Conservation (phyloP, 2,888 invertebrate species). For the Tenthredo amoena region DNA sequence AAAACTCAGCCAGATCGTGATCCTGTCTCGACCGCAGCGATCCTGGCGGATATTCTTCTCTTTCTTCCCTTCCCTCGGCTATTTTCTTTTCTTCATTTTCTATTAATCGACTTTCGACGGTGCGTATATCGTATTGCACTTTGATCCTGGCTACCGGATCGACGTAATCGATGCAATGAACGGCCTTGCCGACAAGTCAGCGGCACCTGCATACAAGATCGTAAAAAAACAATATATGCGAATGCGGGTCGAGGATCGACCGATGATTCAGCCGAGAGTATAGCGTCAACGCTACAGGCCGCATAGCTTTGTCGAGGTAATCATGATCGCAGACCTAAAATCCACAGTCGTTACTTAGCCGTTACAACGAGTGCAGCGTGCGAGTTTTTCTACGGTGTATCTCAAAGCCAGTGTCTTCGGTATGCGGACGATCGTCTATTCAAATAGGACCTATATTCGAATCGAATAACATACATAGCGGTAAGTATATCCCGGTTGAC, state of each 20-base stretch:
- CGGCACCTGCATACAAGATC: neutral
- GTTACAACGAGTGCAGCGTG: neutral
- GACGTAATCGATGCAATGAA: neutral
- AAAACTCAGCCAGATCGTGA: neutral
- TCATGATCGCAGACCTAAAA: neutral
- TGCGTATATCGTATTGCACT: neutral
- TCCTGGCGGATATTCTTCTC: constrained; percentile 3
- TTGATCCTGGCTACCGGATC: neutral
- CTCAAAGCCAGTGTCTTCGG: neutral
- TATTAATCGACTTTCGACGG: neutral
- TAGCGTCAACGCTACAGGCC: neutral
- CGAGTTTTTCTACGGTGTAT: neutral
- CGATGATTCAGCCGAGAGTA: constrained; percentile 20
- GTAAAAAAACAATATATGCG: neutral
- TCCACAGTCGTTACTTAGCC: neutral
- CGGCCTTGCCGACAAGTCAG: neutral
- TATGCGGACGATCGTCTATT: neutral
- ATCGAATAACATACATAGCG: neutral
- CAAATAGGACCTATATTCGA: neutral
- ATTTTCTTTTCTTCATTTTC: neutral
- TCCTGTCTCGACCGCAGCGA: neutral
- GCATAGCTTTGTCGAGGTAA: neutral
- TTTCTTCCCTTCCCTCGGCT: neutral
- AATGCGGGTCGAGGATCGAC: constrained; percentile 16
- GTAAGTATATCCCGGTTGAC: neutral